Percentiles rank a stretch among this genome's conserved stretches.
Conservation (phyloP, 2,888 invertebrate genomes). For the Lacanobia oleracea region DNA sequence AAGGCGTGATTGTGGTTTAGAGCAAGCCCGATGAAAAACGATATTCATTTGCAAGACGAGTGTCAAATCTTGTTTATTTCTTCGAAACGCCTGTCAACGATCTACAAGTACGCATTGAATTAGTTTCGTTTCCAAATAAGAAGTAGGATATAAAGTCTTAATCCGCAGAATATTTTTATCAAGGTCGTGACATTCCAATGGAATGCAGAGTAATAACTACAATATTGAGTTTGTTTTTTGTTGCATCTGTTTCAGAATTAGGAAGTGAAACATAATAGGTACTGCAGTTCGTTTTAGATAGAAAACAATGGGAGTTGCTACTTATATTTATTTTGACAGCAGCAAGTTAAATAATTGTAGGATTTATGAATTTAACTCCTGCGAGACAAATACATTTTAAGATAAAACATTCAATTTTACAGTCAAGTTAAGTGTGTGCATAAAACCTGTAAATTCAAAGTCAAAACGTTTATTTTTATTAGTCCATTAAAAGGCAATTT, state of each 20-base stretch:
- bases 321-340: background rate
- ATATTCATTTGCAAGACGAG: too few relatives aligned
- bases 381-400: background rate
- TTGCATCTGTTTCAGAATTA: constrained; percentile 1
- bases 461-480: too few relatives aligned
- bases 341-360: background rate
- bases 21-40: too few relatives aligned
- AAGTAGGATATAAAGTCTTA: background rate
- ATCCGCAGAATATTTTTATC: background rate
- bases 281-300: background rate
- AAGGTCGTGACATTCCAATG: constrained; percentile 13
- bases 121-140: background rate
- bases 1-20: too few relatives aligned
- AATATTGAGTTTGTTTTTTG: constrained; percentile 16
- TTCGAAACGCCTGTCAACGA: too few relatives aligned
- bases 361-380: background rate
- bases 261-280: constrained; percentile 26
- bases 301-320: background rate
- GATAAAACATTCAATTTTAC: background rate
- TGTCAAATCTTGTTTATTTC: too few relatives aligned
- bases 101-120: too few relatives aligned
- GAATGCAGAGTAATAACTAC: constrained; percentile 11
- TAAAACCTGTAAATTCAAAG: too few relatives aligned
- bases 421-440: background rate
- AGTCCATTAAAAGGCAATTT: too few relatives aligned